A percentile compares a stretch with the other conserved stretches of the same genome.
Evolutionary conservation across 1,140 invertebrate species (phyloP).

Genomic region (Gryllus bimaculatus): DNA sequence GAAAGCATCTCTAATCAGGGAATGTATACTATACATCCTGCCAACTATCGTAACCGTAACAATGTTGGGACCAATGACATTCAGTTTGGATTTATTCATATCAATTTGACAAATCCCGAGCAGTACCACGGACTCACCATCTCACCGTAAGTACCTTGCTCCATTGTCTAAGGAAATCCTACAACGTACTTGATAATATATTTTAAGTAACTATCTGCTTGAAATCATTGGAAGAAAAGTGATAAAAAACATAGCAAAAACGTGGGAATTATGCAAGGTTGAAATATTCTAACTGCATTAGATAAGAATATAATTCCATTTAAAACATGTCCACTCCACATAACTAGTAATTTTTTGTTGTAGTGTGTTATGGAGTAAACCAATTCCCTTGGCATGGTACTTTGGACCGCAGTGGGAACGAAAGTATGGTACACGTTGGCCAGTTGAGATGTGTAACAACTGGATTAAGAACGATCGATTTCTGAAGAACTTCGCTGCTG

Average conservation of each 20-base stretch:
- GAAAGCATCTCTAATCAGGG: conserved; percentile 52
- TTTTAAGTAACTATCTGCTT: too few species aligned
- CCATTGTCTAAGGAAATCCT: too few species aligned
- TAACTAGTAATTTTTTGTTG: background rate
- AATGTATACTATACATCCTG: conserved; percentile 54
- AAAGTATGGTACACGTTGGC: conserved; percentile 65
- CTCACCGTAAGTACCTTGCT: conserved; percentile 60
- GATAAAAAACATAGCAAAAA: too few species aligned
- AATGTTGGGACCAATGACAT: conserved; percentile 59
- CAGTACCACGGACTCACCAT: conserved; percentile 54
- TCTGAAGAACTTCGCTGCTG: conserved; percentile 76
- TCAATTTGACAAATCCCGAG: conserved; percentile 76
- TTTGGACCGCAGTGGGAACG: conserved; percentile 80
- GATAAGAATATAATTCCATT: too few species aligned
- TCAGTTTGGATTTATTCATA: conserved; percentile 82
- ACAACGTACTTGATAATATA: too few species aligned
- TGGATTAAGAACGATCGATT: conserved; percentile 83
- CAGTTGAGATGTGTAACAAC: conserved; percentile 68
- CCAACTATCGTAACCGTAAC: conserved; percentile 54
- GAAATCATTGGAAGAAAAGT: too few species aligned
- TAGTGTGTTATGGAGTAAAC: conserved; percentile 78
- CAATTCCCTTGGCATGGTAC: conserved; percentile 88
- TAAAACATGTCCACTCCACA: background rate
- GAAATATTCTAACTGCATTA: too few species aligned
- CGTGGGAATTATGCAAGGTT: too few species aligned